phyloP scores from a whole-genome alignment of 2,113 vertebrate genomes.

The Sinocyclocheilus anophthalmus region DNA sequence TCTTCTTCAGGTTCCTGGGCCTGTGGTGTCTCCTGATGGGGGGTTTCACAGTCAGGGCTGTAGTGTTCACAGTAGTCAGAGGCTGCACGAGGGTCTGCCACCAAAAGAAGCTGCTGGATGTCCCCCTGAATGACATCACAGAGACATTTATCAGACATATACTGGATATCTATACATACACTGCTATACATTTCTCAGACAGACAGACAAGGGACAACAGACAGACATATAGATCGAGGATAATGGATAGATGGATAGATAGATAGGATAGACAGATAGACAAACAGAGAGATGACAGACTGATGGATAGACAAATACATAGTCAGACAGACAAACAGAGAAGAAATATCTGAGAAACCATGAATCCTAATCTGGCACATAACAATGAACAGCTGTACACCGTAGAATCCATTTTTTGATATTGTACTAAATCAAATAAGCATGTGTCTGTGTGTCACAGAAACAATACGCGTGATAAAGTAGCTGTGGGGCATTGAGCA shows the following conservation, averaged over 20 bases:
- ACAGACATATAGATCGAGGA: background rate
- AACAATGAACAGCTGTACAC: background rate
- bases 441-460: background rate
- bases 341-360: too few relatives aligned
- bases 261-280: background rate
- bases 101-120: slow-evolving; percentile 94
- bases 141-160: background rate
- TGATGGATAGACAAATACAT: too few relatives aligned
- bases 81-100: slow-evolving; percentile 89
- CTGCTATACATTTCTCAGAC: background rate
- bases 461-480: slow-evolving; percentile 1
- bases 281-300: too few relatives aligned
- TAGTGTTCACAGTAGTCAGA: slow-evolving; percentile 98
- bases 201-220: background rate
- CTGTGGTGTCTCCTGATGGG: slow-evolving; percentile 84
- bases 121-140: slow-evolving; percentile 82
- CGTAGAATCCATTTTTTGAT: background rate
- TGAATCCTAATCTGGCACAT: background rate
- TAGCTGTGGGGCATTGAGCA: background rate
- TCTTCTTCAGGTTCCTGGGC: slow-evolving; percentile 92
- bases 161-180: background rate
- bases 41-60: slow-evolving; percentile 92
- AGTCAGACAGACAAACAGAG: background rate
- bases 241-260: background rate
- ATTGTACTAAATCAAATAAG: slow-evolving; percentile 29